phyloP scores from a whole-genome alignment of 2,797 vertebrate species.

The Calcarius lapponicus region DNA sequence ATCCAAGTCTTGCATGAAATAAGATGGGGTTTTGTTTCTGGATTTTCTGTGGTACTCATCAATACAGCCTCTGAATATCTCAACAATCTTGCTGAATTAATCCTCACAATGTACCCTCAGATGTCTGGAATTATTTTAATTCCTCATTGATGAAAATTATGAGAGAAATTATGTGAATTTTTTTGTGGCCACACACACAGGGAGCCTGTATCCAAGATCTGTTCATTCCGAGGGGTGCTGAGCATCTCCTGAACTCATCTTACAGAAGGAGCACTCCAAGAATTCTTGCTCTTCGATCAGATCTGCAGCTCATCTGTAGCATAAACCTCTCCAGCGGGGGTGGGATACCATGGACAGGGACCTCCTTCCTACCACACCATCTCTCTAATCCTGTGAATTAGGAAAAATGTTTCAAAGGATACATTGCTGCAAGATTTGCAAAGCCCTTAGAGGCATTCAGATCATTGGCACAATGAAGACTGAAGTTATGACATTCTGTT shows the following conservation, averaged over 20 bases:
- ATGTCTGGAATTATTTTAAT: slow-evolving; percentile 45
- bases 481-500: neutral
- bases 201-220: neutral
- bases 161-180: neutral
- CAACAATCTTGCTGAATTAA: slow-evolving; percentile 36
- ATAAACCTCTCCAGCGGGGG: neutral
- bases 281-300: neutral
- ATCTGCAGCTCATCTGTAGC: neutral
- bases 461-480: neutral
- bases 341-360: slow-evolving; percentile 9
- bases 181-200: slow-evolving; percentile 11
- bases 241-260: neutral
- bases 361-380: neutral
- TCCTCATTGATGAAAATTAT: slow-evolving; percentile 21
- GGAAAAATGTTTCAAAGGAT: neutral
- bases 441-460: neutral
- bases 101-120: slow-evolving; percentile 25
- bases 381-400: neutral
- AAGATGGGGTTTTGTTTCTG: slow-evolving; percentile 52
- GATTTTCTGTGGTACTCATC: slow-evolving; percentile 57
- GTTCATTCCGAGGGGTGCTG: neutral
- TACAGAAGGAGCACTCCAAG: neutral
- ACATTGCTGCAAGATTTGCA: neutral
- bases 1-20: slow-evolving; percentile 60
- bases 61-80: slow-evolving; percentile 31